These are phyloP conservation scores for Phaethornis superciliosus DNA, from an alignment of 2,113 vertebrate genomes.

Conservation along the genomic window DNA sequence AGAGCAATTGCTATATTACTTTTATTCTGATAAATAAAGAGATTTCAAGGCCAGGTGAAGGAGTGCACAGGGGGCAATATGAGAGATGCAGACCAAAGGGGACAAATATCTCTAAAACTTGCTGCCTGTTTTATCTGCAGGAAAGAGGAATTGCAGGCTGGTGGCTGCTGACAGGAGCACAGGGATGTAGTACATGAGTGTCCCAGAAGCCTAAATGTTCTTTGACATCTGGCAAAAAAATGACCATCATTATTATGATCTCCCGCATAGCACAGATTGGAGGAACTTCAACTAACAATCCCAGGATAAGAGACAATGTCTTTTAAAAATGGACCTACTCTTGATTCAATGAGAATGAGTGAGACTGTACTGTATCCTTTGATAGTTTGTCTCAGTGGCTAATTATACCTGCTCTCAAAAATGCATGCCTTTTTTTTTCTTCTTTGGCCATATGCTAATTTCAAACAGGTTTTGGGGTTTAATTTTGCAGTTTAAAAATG, in stretches of 20 bases:
- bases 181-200: background rate
- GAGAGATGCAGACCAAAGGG: background rate
- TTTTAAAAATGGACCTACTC: background rate
- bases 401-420: slow-evolving; percentile 38
- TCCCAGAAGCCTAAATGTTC: slow-evolving; percentile 3
- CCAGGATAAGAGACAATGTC: background rate
- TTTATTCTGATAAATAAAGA: background rate
- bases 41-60: background rate
- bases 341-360: background rate
- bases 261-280: background rate
- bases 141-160: background rate
- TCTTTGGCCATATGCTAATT: slow-evolving; percentile 34
- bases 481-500: slow-evolving; percentile 12
- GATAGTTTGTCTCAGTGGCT: background rate
- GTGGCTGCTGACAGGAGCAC: background rate
- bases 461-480: slow-evolving; percentile 44
- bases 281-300: background rate
- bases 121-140: background rate
- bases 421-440: background rate
- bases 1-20: background rate
- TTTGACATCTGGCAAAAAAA: slow-evolving; percentile 20
- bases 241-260: background rate
- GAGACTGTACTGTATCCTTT: background rate
- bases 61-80: background rate
- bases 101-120: background rate